Base-by-base conservation (phyloP, 2,113 vertebrate genomes). In the Nyctereutes procyonoides region DNA sequence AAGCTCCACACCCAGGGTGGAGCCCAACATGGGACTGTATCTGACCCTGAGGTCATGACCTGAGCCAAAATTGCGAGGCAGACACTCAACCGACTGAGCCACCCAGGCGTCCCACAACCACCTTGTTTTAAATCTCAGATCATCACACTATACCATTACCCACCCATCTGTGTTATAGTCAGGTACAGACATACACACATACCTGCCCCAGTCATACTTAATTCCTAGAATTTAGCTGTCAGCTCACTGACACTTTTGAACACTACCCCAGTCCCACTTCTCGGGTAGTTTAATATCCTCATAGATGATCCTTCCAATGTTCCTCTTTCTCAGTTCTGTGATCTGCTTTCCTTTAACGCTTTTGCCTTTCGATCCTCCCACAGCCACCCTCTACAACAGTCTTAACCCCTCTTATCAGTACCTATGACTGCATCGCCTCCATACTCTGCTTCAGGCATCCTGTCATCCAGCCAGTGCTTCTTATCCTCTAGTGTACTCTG, bases 301-400 rank as follows among this genome's bases (percentile, higher is more conserved):
- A 9, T 28, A 88, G 76, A 24, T 81, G 63, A 43, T 71, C 62
- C 22, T 95, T 84, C 86, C 60, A 77, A 14, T 65, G 8, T 67
- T 93, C 81, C 69, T 69, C 63, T 82, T 48, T 95, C 20, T 91
- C 63, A 97, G 17, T 84, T 97, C 55, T 93, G 32, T 87, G 74
- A 63, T 92, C 81, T 1, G 1, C 20, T 90, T 16, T 89, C 63
- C 30, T 88, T 14, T 62, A 79, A 30, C 65, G 48, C 67, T 73
- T 8, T 76, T 94, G 79, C 84, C 80, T 94, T 74, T 95, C 56
- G 67, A 22, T 38, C 51, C 24, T 16, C 81, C 51, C 38, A 93
- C 48, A 74, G 48, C 43, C 5, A 5, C 26, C 12, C 32, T 51
- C 26, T 58, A 32, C 3, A 11, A n/a, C 63, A 74, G 56, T 58